phyloP scores from a whole-genome alignment of 2,888 invertebrate species.

The Steromphala cineraria region DNA sequence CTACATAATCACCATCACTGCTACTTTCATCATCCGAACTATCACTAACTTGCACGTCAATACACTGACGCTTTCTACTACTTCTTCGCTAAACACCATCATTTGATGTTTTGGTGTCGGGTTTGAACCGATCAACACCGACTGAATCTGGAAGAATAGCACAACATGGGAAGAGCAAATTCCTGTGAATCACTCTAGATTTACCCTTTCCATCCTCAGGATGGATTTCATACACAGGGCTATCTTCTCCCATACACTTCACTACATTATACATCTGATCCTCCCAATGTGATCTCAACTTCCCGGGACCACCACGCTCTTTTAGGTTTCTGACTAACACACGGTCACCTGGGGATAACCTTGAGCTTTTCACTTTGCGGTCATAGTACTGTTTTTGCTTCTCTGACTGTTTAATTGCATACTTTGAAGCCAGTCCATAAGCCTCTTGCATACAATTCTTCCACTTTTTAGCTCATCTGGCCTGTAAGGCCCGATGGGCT shows the following conservation, averaged over 20 bases:
- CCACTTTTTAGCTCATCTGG: too few species aligned
- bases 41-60: too few species aligned
- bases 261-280: constrained; percentile 20
- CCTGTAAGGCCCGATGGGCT: too few species aligned
- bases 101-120: too few species aligned
- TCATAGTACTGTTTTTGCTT: background rate
- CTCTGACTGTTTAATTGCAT: background rate
- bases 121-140: too few species aligned
- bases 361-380: background rate
- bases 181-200: constrained; percentile 16
- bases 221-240: constrained; percentile 23
- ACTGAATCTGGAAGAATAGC: background rate
- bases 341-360: constrained; percentile 7
- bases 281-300: constrained; percentile 28
- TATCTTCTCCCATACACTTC: constrained; percentile 9
- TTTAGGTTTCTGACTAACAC: constrained; percentile 24
- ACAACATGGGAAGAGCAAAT: constrained; percentile 25
- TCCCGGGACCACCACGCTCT: constrained; percentile 29
- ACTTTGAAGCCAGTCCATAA: constrained; percentile 11
- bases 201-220: background rate
- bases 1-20: too few species aligned
- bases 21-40: too few species aligned
- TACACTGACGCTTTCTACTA: too few species aligned
- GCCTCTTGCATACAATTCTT: constrained; percentile 24
- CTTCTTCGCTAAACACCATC: too few species aligned